Evolutionary conservation across 2,888 invertebrate species (phyloP).

Genomic region (Leptinotarsa juncta): DNA sequence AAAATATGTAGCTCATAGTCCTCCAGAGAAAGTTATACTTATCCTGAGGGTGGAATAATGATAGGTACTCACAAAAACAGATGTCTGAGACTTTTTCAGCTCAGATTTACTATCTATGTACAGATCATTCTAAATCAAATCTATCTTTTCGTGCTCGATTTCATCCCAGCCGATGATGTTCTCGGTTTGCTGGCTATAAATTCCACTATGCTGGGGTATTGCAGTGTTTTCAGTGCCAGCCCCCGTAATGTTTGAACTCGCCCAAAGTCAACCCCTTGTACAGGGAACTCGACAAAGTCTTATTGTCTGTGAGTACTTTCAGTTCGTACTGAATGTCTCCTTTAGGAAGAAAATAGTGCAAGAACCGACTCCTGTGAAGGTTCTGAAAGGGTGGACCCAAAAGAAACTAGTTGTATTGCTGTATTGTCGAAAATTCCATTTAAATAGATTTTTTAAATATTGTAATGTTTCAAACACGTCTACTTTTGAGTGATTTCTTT

Average conservation of each 20-base stretch:
- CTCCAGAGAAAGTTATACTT: too few species aligned
- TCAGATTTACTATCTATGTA: slow-evolving; percentile 73
- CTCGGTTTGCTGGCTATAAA: slow-evolving; percentile 61
- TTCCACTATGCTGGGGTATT: slow-evolving; percentile 70
- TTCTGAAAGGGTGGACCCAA: slow-evolving; percentile 74
- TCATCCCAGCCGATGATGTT: slow-evolving; percentile 58
- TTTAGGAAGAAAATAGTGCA: slow-evolving; percentile 65
- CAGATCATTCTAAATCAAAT: slow-evolving; percentile 72
- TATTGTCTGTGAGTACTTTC: slow-evolving; percentile 47
- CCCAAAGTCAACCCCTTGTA: slow-evolving; percentile 66
- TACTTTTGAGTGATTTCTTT: too few species aligned
- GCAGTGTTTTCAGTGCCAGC: slow-evolving; percentile 78
- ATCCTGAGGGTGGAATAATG: too few species aligned
- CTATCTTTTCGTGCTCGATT: slow-evolving; percentile 66
- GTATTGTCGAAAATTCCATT: too few species aligned
- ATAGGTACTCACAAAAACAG: too few species aligned
- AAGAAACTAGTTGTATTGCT: slow-evolving; percentile 68
- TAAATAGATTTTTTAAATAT: too few species aligned
- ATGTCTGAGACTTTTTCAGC: slow-evolving; percentile 67
- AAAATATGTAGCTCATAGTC: too few species aligned
- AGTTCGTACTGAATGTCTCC: slow-evolving; percentile 55
- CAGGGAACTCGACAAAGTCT: slow-evolving; percentile 52
- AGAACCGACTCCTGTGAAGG: slow-evolving; percentile 69
- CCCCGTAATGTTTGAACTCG: slow-evolving; percentile 76
- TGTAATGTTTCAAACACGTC: too few species aligned